phyloP scores from a whole-genome alignment of 2,888 invertebrate genomes.

The Synanthedon tipuliformis region DNA sequence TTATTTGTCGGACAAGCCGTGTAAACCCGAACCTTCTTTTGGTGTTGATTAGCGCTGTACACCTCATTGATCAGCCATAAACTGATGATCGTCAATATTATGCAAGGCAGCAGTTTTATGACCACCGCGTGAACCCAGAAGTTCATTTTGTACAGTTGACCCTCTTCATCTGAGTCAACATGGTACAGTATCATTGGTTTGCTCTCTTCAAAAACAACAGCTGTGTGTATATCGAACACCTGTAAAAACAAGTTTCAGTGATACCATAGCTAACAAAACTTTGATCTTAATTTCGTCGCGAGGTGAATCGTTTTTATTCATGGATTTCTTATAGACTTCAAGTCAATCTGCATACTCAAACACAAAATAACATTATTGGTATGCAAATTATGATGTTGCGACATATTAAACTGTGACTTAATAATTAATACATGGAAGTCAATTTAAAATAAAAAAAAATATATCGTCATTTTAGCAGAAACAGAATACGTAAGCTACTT shows the following conservation, averaged over 20 bases:
- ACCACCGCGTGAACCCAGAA: constrained; percentile 86
- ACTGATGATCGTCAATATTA: constrained; percentile 80
- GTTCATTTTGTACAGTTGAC: constrained; percentile 75
- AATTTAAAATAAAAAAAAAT: no score
- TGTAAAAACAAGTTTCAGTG: constrained; percentile 14
- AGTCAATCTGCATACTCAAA: no score
- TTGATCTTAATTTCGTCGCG: no score
- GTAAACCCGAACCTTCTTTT: constrained; percentile 69
- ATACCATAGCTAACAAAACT: no score
- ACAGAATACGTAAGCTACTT: no score
- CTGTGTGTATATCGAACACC: constrained; percentile 63
- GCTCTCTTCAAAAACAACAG: constrained; percentile 60
- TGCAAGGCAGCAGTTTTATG: constrained; percentile 84
- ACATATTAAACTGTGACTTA: no score
- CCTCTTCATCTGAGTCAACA: constrained; percentile 68
- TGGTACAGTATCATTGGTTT: constrained; percentile 58
- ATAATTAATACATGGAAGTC: no score
- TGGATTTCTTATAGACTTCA: no score
- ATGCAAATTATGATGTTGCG: no score
- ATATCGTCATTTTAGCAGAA: no score
- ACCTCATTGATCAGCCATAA: constrained; percentile 78
- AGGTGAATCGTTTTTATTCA: no score
- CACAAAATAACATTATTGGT: no score
- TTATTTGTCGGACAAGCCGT: constrained; percentile 50
- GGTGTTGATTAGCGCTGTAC: constrained; percentile 77